A percentile compares a stretch with the other conserved stretches of the same genome.
Conservation (phyloP, 2,888 invertebrate genomes). For the Ectropis crepuscularia region DNA sequence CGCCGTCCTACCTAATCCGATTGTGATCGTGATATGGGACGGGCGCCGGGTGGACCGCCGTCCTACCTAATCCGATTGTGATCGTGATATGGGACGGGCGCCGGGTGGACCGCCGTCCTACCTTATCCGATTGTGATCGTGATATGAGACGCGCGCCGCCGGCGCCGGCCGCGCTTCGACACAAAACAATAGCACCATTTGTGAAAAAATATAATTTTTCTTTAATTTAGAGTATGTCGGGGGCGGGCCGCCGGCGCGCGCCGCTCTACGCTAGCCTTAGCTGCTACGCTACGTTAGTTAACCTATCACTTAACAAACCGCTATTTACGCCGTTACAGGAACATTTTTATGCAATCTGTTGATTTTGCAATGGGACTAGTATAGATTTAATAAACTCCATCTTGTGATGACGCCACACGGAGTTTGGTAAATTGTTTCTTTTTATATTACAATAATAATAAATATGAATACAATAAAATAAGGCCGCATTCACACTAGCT, state of each 20-base stretch:
- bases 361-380: constrained; percentile 83
- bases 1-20: too few relatives aligned
- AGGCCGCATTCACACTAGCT: constrained; percentile 79
- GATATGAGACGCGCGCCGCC: too few relatives aligned
- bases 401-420: constrained; percentile 62
- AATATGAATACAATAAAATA: constrained; percentile 64
- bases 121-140: too few relatives aligned
- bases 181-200: constrained; percentile 83
- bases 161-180: constrained; percentile 43
- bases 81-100: too few relatives aligned
- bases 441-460: constrained; percentile 50
- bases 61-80: too few relatives aligned
- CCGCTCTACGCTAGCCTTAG: constrained; percentile 46
- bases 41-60: too few relatives aligned
- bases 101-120: too few relatives aligned
- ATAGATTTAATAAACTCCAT: constrained; percentile 66
- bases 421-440: constrained; percentile 62
- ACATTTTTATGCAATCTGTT: constrained; percentile 79
- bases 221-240: constrained; percentile 58
- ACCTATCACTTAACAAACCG: constrained; percentile 74
- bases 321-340: constrained; percentile 81
- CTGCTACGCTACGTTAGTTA: constrained; percentile 65
- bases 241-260: constrained; percentile 46
- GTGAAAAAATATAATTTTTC: constrained; percentile 78
- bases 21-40: too few relatives aligned